A percentile compares a stretch with the other conserved stretches of the same genome.
Conservation (phyloP, 2,888 invertebrate species). For the Noctua pronuba region DNA sequence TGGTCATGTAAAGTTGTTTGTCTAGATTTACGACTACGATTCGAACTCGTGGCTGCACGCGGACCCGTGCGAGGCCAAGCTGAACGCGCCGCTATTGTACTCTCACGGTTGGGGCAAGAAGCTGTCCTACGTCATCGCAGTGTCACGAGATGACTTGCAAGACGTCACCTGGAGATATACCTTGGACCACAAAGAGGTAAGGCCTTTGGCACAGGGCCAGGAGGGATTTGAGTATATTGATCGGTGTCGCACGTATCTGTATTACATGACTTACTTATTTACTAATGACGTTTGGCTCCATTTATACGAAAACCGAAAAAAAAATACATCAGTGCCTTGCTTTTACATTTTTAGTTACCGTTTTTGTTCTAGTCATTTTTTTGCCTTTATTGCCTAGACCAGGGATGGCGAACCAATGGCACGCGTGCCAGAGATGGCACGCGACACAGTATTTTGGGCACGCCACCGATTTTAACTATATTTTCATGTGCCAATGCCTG, state of each 20-base stretch:
- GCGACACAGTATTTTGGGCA: too few species aligned
- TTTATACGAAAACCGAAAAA: not conserved
- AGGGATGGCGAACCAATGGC: too few species aligned
- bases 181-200: slow-evolving; percentile 82
- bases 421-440: too few species aligned
- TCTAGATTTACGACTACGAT: slow-evolving; percentile 94
- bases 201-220: not conserved
- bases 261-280: not conserved
- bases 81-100: slow-evolving; percentile 97
- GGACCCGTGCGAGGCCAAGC: slow-evolving; percentile 97
- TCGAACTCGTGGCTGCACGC: slow-evolving; percentile 96
- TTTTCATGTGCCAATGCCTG: too few species aligned
- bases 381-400: not conserved
- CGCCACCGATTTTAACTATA: too few species aligned
- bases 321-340: not conserved
- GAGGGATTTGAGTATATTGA: not conserved
- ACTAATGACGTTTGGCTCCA: not conserved
- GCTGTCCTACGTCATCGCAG: slow-evolving; percentile 96
- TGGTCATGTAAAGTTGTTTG: not conserved
- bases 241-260: not conserved
- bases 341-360: too few species aligned
- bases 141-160: slow-evolving; percentile 96
- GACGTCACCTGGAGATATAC: slow-evolving; percentile 98
- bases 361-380: too few species aligned
- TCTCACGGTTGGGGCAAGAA: slow-evolving; percentile 97